phyloP scores from a whole-genome alignment of 2,113 vertebrate species.

The Turnix velox region DNA sequence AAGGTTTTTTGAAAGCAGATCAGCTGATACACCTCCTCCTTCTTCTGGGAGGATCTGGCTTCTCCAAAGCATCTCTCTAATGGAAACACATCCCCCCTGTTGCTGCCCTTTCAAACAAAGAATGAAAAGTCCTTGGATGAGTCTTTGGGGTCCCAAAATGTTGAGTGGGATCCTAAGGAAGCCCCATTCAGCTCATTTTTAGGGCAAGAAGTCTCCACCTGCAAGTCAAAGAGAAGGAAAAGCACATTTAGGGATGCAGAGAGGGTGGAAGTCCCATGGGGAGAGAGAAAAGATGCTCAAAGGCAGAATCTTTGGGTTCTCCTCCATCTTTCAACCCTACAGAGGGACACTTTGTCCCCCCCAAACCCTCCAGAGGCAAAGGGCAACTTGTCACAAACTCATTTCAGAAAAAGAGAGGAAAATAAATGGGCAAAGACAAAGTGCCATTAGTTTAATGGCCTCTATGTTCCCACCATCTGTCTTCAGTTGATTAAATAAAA shows the following conservation, averaged over 20 bases:
- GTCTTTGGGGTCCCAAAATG: not conserved
- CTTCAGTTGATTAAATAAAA: conserved; percentile 68
- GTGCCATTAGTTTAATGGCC: conserved; percentile 65
- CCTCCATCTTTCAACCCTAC: rapidly evolving
- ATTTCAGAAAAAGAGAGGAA: not conserved
- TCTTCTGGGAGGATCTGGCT: conserved; percentile 43
- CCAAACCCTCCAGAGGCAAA: no score
- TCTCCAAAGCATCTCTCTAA: conserved; percentile 38
- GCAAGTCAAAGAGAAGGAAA: conserved; percentile 42
- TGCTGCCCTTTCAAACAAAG: conserved; percentile 19
- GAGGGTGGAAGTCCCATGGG: rapidly evolving
- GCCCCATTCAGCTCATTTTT: conserved; percentile 49
- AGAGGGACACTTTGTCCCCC: not conserved
- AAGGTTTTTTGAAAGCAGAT: conserved; percentile 76
- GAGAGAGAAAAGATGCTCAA: not conserved
- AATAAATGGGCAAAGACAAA: conserved; percentile 56
- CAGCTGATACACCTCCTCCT: conserved; percentile 63
- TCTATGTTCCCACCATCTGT: conserved; percentile 63
- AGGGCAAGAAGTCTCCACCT: conserved; percentile 70
- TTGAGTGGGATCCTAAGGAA: conserved; percentile 41
- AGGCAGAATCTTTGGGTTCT: no score
- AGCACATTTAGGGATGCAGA: rapidly evolving
- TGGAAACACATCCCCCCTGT: conserved; percentile 43
- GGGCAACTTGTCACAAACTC: not conserved
- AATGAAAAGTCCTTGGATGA: not conserved